Evolutionary conservation across 1,140 invertebrate species (phyloP), one percentile per base, ranked within the genome.

Genomic region (Trichonephila clavipes): DNA sequence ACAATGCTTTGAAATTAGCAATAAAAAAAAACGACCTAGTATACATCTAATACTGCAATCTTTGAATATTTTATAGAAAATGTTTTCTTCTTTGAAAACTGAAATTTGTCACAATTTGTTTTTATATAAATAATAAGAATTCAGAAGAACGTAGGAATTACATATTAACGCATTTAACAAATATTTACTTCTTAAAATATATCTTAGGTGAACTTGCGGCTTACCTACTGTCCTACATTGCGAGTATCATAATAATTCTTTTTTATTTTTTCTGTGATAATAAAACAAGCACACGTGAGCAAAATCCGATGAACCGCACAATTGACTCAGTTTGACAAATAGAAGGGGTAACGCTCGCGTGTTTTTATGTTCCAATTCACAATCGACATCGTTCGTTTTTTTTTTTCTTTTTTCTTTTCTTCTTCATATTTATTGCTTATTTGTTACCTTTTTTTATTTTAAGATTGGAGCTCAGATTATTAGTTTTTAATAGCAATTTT

Each of bases 241-340:
- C 0, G 66, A 6, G 3, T n/a, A 14, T 69, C n/a, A 69, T 4
- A 12, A 0, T 12, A 51, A 64, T 18, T 6, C 21, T 21, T 5
- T 21, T 5, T 16, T 64, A 28, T 18, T 18, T 2, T 64, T 6
- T 18, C 6, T 6, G 0, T 62, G 12, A 0, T 5, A 16, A 21
- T 62, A 18, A 21, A 21, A 64, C 62, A 64, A 0, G 51, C 7
- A 51, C 51, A 51, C 8, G 51, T 51, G 51, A 51, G 10, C 8
- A 40, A 77, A 77, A 77, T 77, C 28, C 72, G 72, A 34, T 16
- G 72, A 40, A 77, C 24, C 72, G 72, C 28, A 28, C 28, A 40
- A 77, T 77, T 77, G 72, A 77, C 72, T 77, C 72, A 40, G 3
- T 77, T 77, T 40, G 72, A 77, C 34, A 77, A 19, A 77, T 77